phyloP scores from a whole-genome alignment of 2,797 vertebrate species.

The Epinephelus malabaricus region DNA sequence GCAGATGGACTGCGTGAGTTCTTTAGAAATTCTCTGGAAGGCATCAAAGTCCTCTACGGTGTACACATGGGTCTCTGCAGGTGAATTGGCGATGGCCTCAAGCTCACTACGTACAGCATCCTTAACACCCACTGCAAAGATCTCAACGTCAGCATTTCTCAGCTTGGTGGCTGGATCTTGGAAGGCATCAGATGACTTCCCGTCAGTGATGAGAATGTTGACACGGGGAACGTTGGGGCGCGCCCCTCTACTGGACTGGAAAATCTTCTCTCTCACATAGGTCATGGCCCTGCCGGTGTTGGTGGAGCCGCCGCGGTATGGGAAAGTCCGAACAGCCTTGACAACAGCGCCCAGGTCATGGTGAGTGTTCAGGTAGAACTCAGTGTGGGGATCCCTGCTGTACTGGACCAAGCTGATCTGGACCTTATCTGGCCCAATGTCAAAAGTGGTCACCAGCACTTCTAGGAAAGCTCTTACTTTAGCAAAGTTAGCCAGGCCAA shows the following conservation, averaged over 20 bases:
- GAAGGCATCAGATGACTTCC: conserved; percentile 97
- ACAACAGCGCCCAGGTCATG: conserved; percentile 90
- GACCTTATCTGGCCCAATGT: conserved; percentile 92
- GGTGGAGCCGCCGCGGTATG: conserved; percentile 97
- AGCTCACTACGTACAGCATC: conserved; percentile 95
- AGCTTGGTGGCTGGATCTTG: conserved; percentile 92
- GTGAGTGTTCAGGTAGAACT: conserved; percentile 95
- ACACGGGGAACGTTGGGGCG: conserved; percentile 93
- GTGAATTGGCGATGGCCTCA: conserved; percentile 94
- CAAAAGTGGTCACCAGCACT: conserved; percentile 95
- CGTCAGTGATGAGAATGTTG: conserved; percentile 98
- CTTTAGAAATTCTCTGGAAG: conserved; percentile 96
- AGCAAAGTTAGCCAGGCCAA: conserved; percentile 96
- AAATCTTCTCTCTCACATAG: conserved; percentile 94
- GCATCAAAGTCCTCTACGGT: conserved; percentile 99
- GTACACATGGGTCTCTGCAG: conserved; percentile 94
- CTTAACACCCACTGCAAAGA: conserved; percentile 98
- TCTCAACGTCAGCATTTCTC: conserved; percentile 92
- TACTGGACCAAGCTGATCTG: conserved; percentile 99
- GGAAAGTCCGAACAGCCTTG: conserved; percentile 93
- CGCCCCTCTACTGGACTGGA: conserved; percentile 89
- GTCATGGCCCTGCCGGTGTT: conserved; percentile 98
- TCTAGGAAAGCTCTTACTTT: conserved; percentile 97
- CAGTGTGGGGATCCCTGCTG: conserved; percentile 95
- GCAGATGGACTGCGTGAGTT: conserved; percentile 97